phyloP scores from a whole-genome alignment of 2,888 invertebrate species.

The Leucoma salicis region DNA sequence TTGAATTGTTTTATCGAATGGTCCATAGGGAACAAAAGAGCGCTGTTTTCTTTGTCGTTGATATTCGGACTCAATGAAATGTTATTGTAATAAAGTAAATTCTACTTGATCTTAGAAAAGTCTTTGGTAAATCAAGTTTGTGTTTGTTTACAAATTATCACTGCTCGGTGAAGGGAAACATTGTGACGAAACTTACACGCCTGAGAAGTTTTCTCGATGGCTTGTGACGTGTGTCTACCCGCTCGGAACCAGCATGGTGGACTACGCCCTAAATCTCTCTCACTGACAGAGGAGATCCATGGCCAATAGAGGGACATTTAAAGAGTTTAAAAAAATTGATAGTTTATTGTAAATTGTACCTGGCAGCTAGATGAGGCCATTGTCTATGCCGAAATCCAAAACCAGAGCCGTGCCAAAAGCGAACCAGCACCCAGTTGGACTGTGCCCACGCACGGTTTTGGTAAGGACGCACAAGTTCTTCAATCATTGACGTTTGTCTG shows the following conservation, averaged over 20 bases:
- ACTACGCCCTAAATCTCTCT: too few relatives aligned
- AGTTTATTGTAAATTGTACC: constrained; percentile 64
- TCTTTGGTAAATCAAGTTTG: too few relatives aligned
- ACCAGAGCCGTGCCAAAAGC: constrained; percentile 93
- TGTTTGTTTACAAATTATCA: too few relatives aligned
- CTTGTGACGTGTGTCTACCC: too few relatives aligned
- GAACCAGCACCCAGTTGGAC: constrained; percentile 91
- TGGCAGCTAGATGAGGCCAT: constrained; percentile 79
- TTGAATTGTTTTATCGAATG: constrained; percentile 10
- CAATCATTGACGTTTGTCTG: constrained; percentile 85
- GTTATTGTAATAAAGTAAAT: not conserved
- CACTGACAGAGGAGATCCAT: too few relatives aligned
- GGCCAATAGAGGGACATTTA: too few relatives aligned
- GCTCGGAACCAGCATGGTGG: too few relatives aligned
- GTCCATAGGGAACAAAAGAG: not conserved
- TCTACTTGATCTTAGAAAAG: too few relatives aligned
- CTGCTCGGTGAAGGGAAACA: too few relatives aligned
- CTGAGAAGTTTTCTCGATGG: too few relatives aligned
- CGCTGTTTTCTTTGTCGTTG: not conserved
- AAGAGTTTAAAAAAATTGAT: too few relatives aligned
- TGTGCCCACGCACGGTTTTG: constrained; percentile 92
- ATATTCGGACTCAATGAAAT: not conserved
- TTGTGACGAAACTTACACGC: too few relatives aligned
- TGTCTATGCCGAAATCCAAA: constrained; percentile 87
- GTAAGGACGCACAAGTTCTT: constrained; percentile 88